Conservation (phyloP, 53 echinoderm and acorn worm species). For the Holothuria leucospilota region DNA sequence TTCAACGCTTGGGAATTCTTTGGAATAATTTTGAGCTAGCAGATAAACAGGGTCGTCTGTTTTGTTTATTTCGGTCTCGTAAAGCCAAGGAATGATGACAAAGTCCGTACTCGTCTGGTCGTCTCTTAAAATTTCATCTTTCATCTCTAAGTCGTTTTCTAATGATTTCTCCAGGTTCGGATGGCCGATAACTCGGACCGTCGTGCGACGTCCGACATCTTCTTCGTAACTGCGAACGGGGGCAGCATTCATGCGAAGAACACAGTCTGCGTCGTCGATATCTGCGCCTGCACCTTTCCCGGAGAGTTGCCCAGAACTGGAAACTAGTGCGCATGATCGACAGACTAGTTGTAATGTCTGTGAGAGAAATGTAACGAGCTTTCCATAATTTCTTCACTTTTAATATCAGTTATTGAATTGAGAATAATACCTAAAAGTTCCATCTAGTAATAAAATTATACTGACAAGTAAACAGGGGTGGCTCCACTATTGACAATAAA, state of each 20-base stretch:
- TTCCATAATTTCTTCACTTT: too few species aligned
- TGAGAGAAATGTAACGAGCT: not conserved
- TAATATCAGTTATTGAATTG: too few species aligned
- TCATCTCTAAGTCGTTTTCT: constrained; percentile 42
- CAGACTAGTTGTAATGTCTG: constrained; percentile 68
- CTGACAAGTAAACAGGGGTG: too few species aligned
- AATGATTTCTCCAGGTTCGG: constrained; percentile 65
- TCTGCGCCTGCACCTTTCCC: constrained; percentile 70
- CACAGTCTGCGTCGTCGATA: constrained; percentile 79
- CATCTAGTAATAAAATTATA: too few species aligned
- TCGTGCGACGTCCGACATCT: constrained; percentile 75
- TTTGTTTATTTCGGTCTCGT: constrained; percentile 55
- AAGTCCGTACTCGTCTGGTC: constrained; percentile 51
- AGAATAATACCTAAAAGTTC: too few species aligned
- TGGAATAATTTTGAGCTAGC: constrained; percentile 55
- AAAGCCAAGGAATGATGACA: constrained; percentile 75
- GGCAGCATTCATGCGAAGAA: constrained; percentile 81
- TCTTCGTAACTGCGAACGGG: constrained; percentile 67
- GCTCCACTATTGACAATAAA: not conserved
- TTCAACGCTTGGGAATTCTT: constrained; percentile 58
- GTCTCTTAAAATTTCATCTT: constrained; percentile 49
- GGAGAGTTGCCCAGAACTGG: constrained; percentile 74
- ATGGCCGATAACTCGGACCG: constrained; percentile 75
- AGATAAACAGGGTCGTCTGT: constrained; percentile 36
- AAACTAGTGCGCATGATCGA: constrained; percentile 62